Conservation (phyloP, 2,113 vertebrate species). For the Tachycineta bicolor region DNA sequence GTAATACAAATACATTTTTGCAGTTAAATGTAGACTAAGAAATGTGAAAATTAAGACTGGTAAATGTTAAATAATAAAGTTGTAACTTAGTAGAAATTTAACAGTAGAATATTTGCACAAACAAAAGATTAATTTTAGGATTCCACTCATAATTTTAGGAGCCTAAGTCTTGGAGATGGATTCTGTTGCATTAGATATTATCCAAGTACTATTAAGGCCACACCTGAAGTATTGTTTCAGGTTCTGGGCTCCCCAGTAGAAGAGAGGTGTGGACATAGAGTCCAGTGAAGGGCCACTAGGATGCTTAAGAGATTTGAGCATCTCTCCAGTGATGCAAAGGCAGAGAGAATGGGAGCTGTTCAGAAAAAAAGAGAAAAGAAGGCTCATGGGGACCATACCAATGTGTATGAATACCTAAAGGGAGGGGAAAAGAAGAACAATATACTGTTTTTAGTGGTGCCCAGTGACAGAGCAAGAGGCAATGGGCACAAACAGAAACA, state of each 20-base stretch:
- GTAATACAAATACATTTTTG: background rate
- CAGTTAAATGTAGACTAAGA: background rate
- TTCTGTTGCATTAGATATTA: background rate
- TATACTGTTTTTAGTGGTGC: background rate
- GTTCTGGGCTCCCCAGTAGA: background rate
- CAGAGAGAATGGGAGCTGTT: background rate
- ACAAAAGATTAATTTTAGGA: background rate
- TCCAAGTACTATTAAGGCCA: background rate
- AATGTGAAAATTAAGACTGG: background rate
- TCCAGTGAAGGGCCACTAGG: background rate
- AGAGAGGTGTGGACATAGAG: background rate
- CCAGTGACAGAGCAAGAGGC: background rate
- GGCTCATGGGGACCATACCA: fast-evolving
- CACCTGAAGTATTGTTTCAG: background rate
- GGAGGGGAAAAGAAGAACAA: background rate
- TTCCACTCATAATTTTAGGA: background rate
- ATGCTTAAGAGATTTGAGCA: background rate
- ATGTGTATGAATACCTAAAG: background rate
- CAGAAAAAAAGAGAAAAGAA: background rate
- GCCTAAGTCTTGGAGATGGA: background rate
- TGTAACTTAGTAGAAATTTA: background rate
- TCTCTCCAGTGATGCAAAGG: background rate
- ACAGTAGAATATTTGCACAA: background rate
- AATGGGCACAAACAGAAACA: background rate
- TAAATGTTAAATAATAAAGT: background rate